phyloP scores from a whole-genome alignment of 2,888 invertebrate species.

The Timandra comae region DNA sequence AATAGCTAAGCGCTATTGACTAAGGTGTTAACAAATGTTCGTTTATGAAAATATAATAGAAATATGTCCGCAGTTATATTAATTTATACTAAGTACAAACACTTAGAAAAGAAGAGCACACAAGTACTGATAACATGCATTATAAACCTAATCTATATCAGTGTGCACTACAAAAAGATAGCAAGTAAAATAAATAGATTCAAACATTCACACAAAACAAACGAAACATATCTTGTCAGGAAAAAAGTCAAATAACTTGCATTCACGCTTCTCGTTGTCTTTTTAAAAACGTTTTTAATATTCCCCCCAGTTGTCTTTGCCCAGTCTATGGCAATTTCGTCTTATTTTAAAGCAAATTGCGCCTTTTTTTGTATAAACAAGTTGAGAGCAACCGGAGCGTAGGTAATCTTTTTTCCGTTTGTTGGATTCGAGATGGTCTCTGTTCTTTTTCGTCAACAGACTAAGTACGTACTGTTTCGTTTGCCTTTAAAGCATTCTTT shows the following conservation, averaged over 20 bases:
- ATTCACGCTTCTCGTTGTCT: constrained; percentile 49
- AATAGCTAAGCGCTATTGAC: no score
- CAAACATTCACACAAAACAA: no score
- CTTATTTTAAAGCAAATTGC: constrained; percentile 67
- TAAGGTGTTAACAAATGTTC: no score
- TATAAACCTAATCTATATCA: no score
- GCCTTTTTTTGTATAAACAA: constrained; percentile 71
- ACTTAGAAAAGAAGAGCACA: no score
- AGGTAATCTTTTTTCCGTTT: constrained; percentile 74
- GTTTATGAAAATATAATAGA: no score
- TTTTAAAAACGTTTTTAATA: constrained; percentile 73
- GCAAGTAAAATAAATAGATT: neutral
- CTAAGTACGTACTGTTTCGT: constrained; percentile 51
- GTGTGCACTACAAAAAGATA: no score
- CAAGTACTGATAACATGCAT: no score
- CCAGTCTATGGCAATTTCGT: constrained; percentile 60
- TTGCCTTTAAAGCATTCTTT: constrained; percentile 40
- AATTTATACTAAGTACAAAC: no score
- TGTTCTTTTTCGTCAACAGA: constrained; percentile 62
- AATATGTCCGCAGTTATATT: no score
- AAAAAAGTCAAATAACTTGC: constrained; percentile 62
- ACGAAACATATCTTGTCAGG: constrained; percentile 17
- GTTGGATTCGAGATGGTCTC: constrained; percentile 66
- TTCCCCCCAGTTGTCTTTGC: constrained; percentile 60
- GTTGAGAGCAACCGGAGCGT: constrained; percentile 70